These are phyloP conservation scores for Larimichthys crocea DNA, from an alignment of 2,113 vertebrate genomes.

Conservation along the genomic window DNA sequence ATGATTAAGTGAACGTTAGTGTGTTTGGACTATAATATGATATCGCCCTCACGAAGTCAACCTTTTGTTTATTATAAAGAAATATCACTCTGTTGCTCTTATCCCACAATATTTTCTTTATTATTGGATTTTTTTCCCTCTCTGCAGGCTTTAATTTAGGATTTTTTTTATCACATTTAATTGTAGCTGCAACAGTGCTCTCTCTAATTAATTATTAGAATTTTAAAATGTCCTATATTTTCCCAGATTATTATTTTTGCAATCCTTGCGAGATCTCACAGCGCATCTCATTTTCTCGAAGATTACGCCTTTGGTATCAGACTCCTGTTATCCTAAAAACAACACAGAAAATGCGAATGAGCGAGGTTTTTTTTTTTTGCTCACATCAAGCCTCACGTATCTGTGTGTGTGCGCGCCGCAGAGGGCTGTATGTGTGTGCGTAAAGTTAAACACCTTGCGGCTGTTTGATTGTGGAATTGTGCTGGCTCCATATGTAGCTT, in stretches of 20 bases:
- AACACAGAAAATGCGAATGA: conserved; percentile 8
- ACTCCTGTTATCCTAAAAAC: conserved; percentile 21
- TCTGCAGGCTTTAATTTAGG: background rate
- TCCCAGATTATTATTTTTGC: background rate
- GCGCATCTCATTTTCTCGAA: background rate
- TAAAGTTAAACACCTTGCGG: conserved; percentile 39
- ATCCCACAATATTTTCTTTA: background rate
- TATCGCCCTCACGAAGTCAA: conserved; percentile 16
- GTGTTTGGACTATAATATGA: conserved; percentile 29
- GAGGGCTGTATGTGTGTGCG: conserved; percentile 19
- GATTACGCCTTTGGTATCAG: background rate
- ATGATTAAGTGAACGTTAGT: conserved; percentile 28
- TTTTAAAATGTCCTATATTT: background rate
- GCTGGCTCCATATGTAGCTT: conserved; percentile 23
- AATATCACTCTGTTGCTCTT: background rate
- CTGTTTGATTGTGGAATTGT: conserved; percentile 42
- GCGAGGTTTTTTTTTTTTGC: background rate
- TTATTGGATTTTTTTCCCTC: background rate
- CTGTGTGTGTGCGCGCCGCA: conserved; percentile 1
- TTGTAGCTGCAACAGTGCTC: background rate
- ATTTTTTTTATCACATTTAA: background rate
- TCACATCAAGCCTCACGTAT: background rate
- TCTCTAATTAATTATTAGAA: background rate
- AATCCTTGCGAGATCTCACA: background rate
- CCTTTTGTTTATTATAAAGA: background rate